Evolutionary conservation across 1,140 invertebrate species (phyloP), one percentile per base, ranked within the genome.

Genomic region (Cyclina sinensis): DNA sequence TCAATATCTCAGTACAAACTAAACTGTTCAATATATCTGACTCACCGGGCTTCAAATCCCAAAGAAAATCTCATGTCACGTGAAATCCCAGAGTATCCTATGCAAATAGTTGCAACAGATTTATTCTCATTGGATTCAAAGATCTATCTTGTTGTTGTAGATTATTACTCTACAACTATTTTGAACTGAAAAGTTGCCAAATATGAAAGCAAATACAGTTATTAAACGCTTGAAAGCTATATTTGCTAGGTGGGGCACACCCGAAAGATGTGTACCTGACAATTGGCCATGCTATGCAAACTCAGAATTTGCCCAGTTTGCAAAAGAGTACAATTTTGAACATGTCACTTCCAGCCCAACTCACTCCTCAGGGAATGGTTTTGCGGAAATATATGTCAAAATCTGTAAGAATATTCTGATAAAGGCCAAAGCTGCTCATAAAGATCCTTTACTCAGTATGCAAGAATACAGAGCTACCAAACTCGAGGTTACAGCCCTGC

Each of bases 151-250:
- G 18, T 84, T 14, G 65, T 89, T 5, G 80, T 89, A 21, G 87
- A 89, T 62, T 89, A 89, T 46, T 89, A 78, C 51, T 81, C 54
- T n/a, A n/a, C 24, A n/a, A 68, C 0, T 88, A 65, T 35, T 68
- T 48, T 88, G 3, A 88, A 59, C 27, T 82, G 4, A 46, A 1
- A n/a, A 12, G 62, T 27, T 32, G 81, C 27, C 82, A 39, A 73
- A 30, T 39, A 24, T 46, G 12, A 18, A 73, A 73, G 30, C 14
- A 11, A 35, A 21, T 21, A 62, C 59, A 62, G 59, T 62, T 5
- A 21, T 62, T n/a, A 62, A 62, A 24, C 7, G 5, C n/a, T 11
- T 62, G 59, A 62, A 62, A 24, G 21, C 9, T 21, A 21, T 62
- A 62, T 62, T 21, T 21, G 59, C 59, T 30, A 11, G 59, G 12